phyloP scores from a whole-genome alignment of 1,140 invertebrate genomes.

The Sitophilus oryzae region DNA sequence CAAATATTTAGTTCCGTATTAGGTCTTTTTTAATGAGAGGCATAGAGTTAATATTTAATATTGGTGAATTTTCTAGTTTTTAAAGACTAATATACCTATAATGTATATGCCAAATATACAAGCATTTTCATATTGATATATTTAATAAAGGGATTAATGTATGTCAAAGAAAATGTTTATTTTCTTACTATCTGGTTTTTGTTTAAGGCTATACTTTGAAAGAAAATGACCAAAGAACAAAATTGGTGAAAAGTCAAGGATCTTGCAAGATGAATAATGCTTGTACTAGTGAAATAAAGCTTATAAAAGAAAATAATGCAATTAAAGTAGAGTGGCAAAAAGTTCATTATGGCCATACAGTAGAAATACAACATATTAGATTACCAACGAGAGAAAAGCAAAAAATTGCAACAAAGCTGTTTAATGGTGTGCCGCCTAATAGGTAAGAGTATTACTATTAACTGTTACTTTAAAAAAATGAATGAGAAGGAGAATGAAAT shows the following conservation, averaged over 20 bases:
- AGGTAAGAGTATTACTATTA: background rate
- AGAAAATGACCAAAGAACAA: background rate
- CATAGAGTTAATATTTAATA: too few species aligned
- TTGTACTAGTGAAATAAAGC: conserved; percentile 2
- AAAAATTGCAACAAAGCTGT: background rate
- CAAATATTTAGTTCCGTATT: background rate
- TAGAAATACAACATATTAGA: conserved; percentile 1
- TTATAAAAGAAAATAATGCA: background rate
- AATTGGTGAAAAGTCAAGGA: conserved; percentile 2
- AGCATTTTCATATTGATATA: too few species aligned
- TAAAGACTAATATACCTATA: too few species aligned
- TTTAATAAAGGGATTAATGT: too few species aligned
- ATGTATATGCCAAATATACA: too few species aligned
- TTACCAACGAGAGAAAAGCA: conserved; percentile 2
- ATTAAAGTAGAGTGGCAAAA: conserved; percentile 3
- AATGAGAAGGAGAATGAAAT: background rate
- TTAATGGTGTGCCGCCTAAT: background rate
- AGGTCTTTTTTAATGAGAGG: too few species aligned
- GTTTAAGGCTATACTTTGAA: conserved; percentile 1
- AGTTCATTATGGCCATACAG: conserved; percentile 8
- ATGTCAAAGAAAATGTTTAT: too few species aligned
- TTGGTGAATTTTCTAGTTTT: too few species aligned
- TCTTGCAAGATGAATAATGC: conserved; percentile 1
- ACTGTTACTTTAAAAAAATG: background rate
- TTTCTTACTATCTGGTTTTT: background rate